A percentile compares a stretch with the other conserved stretches of the same genome.
phyloP scores from a whole-genome alignment of 2,888 invertebrate genomes.

The Drosophila formosana region DNA sequence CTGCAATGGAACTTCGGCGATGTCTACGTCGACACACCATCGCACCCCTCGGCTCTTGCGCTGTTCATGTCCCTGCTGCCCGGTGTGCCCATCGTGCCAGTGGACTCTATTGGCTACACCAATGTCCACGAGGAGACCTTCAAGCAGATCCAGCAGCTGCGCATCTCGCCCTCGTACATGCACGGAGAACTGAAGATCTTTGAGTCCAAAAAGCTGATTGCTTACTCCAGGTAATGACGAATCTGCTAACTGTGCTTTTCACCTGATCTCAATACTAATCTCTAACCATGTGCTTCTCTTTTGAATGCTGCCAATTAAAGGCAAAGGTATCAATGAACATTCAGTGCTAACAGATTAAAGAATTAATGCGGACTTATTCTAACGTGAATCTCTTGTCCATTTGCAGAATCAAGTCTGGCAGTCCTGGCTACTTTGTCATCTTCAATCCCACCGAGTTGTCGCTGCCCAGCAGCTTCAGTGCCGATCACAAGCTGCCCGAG shows the following conservation, averaged over 20 bases:
- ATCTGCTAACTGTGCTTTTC: slow-evolving; percentile 36
- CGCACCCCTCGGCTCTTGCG: slow-evolving; percentile 85
- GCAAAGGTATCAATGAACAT: slow-evolving; percentile 49
- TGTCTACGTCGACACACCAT: slow-evolving; percentile 45
- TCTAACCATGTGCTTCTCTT: slow-evolving; percentile 21
- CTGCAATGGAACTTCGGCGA: slow-evolving; percentile 84
- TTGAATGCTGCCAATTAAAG: slow-evolving; percentile 40
- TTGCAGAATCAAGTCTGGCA: slow-evolving; percentile 89
- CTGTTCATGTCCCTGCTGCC: slow-evolving; percentile 92
- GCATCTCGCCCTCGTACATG: slow-evolving; percentile 88
- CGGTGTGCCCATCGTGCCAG: slow-evolving; percentile 89
- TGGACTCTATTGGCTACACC: slow-evolving; percentile 65
- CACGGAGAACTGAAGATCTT: slow-evolving; percentile 87
- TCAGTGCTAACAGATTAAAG: neutral
- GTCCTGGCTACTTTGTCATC: slow-evolving; percentile 91
- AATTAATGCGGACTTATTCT: no score
- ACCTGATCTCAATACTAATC: slow-evolving; percentile 1
- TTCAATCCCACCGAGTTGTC: slow-evolving; percentile 88
- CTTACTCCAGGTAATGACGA: slow-evolving; percentile 88
- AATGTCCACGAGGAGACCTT: slow-evolving; percentile 64
- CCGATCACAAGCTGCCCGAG: slow-evolving; percentile 86
- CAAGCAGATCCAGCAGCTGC: slow-evolving; percentile 84
- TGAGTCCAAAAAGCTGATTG: slow-evolving; percentile 87
- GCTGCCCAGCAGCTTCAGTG: slow-evolving; percentile 87
- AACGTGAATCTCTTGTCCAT: neutral